Percentiles rank a stretch among this genome's conserved stretches.
Conservation (phyloP, 2,113 vertebrate genomes). For the Rhagologus leucostigma region DNA sequence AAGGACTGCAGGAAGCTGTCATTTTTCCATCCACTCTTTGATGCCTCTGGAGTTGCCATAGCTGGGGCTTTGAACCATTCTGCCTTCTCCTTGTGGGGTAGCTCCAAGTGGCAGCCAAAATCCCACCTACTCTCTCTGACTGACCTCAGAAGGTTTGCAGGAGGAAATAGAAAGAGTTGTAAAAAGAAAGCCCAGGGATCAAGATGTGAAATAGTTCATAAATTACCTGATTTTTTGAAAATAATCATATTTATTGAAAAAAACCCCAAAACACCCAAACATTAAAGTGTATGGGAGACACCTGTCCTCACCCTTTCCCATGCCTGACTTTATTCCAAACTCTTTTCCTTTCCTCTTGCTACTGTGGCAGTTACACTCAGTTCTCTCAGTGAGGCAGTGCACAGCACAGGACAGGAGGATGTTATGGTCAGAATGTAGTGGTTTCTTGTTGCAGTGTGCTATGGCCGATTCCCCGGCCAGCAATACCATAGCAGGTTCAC, state of each 20-base stretch:
- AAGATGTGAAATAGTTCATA: background rate
- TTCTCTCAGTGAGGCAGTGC: background rate
- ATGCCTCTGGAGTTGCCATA: background rate
- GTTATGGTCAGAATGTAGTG: rapidly evolving
- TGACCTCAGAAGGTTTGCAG: background rate
- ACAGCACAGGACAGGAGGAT: background rate
- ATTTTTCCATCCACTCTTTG: background rate
- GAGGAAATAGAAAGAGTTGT: background rate
- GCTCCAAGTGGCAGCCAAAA: background rate
- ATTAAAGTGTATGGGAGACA: background rate
- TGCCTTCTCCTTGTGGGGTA: background rate
- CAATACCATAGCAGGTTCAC: too few relatives aligned
- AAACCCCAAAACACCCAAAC: background rate
- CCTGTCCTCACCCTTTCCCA: background rate
- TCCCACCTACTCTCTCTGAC: background rate
- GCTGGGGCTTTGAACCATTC: background rate
- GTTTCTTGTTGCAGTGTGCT: too few relatives aligned
- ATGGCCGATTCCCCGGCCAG: too few relatives aligned
- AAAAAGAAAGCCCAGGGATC: background rate
- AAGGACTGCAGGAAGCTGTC: background rate
- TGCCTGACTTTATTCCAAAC: background rate
- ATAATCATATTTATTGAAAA: rapidly evolving
- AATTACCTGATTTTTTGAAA: background rate
- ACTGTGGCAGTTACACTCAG: background rate
- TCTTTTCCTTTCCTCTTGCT: background rate